Evolutionary conservation across 2,113 vertebrate species (phyloP), one percentile per base, ranked within the genome.

Genomic region (Felis chaus): DNA sequence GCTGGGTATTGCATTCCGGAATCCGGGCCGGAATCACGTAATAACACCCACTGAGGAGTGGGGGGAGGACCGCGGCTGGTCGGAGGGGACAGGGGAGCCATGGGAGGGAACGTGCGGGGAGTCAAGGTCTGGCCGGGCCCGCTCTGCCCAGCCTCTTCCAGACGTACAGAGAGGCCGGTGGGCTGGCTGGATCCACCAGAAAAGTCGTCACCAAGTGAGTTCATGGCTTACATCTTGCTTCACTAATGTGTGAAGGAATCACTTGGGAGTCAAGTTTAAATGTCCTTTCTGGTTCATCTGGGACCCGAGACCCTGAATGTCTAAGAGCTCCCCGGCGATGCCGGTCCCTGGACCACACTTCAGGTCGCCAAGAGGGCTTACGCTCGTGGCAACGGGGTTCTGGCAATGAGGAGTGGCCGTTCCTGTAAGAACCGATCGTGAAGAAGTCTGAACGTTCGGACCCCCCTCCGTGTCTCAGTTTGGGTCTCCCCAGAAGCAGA

Each of bases 1-100:
- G 89, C 80, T 92, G 92, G 97, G 95, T 57, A 65, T 41, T 89
- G 81, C 97, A 93, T 98, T 98, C 91, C 45, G 63, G 95, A 97
- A 95, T 84, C 95, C 6, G 36, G 0, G 18, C 88, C 71, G 91
- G 94, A 98, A 96, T 93, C 97, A 66, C 57, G 71, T 74, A 95
- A 61, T 36, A 74, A 50, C 53, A 96, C 95, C 27, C 4, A 7
- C 18, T 3, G n/a, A 45, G 66, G 33, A n/a, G 31, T 4, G 4
- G 78, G 73, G 73, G 76, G 86, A 39, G 33, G 81, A 1, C 78
- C 0, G 50, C 0, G 69, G 69, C n/a, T n/a, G 74, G 65, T 1
- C 0, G 4, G 27, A 39, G 73, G 18, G 89, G 48, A 27, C 21
- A 50, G 69, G 31, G 93, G 81, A 31, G 81, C 53, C 31, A 0